These are phyloP conservation scores for Rhinichthys klamathensis DNA, from an alignment of 2,113 vertebrate genomes.

Conservation along the genomic window DNA sequence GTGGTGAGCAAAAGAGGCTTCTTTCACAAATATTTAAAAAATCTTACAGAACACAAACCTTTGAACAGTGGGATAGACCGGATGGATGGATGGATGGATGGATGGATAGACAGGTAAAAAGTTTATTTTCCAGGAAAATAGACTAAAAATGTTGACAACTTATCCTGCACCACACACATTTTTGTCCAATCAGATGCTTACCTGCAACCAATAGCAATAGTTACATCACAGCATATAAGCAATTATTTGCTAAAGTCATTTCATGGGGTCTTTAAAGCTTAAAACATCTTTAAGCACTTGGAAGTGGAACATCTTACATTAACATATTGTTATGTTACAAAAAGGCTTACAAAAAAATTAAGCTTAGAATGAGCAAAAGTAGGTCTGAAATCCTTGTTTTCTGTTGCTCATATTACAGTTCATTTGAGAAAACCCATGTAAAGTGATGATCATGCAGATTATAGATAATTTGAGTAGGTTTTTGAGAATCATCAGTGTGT, in stretches of 20 bases:
- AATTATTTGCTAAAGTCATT: too few relatives aligned
- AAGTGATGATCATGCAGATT: constrained; percentile 11
- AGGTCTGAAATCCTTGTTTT: neutral
- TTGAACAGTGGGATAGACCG: too few relatives aligned
- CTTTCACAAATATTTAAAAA: neutral
- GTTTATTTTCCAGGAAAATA: too few relatives aligned
- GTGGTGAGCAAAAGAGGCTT: neutral
- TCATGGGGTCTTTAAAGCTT: neutral
- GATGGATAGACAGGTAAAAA: too few relatives aligned
- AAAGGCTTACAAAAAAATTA: neutral
- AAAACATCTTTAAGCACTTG: neutral
- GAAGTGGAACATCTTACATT: neutral
- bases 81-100: too few relatives aligned
- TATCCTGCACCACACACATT: too few relatives aligned
- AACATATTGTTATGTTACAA: neutral
- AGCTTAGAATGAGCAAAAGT: neutral
- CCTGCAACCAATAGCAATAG: too few relatives aligned
- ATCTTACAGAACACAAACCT: neutral
- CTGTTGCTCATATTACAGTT: neutral
- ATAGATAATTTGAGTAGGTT: neutral
- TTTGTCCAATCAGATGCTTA: too few relatives aligned
- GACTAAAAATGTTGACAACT: too few relatives aligned
- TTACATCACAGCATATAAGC: too few relatives aligned
- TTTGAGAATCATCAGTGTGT: neutral
- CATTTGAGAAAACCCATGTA: neutral